Evolutionary conservation across 2,113 vertebrate species (phyloP), one percentile per base, ranked within the genome.

Genomic region (Sprattus sprattus): DNA sequence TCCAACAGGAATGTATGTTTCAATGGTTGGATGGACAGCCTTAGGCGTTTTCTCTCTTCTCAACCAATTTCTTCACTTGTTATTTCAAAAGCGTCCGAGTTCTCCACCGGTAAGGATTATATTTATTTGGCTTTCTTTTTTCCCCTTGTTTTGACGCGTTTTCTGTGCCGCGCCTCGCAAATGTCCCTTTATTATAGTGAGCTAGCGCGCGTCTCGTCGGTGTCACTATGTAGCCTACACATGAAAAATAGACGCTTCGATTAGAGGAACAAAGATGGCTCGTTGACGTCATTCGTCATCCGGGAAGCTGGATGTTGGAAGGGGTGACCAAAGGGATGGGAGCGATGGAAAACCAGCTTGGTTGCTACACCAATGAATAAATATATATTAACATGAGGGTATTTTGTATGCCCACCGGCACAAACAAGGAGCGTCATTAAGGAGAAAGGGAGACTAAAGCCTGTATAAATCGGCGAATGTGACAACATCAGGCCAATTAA

Each of bases 221-320:
- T 75, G 94, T 91, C 91, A 82, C 93, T 88, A 88, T 88, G 91
- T 92, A 92, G 93, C 93, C 92, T 91, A 92, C 93, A 91, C 85
- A 93, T 90, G 90, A 93, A 90, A 93, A 92, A 89, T 90, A 92
- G 91, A 88, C 90, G 92, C 89, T 90, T 85, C 94, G 94, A 93
- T 94, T 94, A 88, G 45, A 50, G 85, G 92, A 90, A 94, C 94
- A 93, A 93, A 95, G 92, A 94, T 92, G 94, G 93, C 94, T 93
- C 86, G 89, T 85, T 96, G 95, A 96, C 95, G 95, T 96, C 95
- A 96, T 89, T 92, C 85, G 89, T 89, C 91, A 91, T 90, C 89
- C 88, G 91, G 91, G 91, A 88, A 92, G 91, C 92, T 89, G 93
- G 92, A 89, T 92, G 94, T 92, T 93, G 92, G 92, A 92, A 93